Conservation (phyloP, 2,797 vertebrate species). For the Ceryle rudis region DNA sequence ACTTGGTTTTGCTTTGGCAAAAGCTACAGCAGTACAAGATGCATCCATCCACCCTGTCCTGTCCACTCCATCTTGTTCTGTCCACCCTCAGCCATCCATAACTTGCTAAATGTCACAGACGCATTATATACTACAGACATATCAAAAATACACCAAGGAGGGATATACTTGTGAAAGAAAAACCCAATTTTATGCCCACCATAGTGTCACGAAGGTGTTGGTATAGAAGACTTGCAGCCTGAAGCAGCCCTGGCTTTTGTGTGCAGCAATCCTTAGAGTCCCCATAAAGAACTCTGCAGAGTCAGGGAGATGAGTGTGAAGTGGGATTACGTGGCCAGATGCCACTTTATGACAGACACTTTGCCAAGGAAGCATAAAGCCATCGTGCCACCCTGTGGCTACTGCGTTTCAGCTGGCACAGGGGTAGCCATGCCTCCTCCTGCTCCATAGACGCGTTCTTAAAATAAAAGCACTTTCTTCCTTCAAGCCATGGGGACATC, state of each 20-base stretch:
- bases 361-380: not conserved
- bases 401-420: not conserved
- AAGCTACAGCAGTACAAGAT: not conserved
- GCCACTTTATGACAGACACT: rapidly evolving
- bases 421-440: not conserved
- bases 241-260: not conserved
- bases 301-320: rapidly evolving
- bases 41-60: not conserved
- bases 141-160: not conserved
- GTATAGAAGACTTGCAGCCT: not conserved
- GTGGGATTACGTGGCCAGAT: rapidly evolving
- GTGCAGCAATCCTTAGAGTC: rapidly evolving
- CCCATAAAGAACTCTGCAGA: not conserved
- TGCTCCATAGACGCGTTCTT: rapidly evolving
- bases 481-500: not conserved
- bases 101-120: not conserved
- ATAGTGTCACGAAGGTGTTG: not conserved
- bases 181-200: not conserved
- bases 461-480: not conserved
- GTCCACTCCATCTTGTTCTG: not conserved
- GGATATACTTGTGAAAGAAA: not conserved
- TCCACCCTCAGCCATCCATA: not conserved
- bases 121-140: not conserved
- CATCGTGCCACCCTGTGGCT: not conserved
- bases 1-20: not conserved